Evolutionary conservation across 2,888 invertebrate genomes (phyloP).

Genomic region (Drosophila yooni): DNA sequence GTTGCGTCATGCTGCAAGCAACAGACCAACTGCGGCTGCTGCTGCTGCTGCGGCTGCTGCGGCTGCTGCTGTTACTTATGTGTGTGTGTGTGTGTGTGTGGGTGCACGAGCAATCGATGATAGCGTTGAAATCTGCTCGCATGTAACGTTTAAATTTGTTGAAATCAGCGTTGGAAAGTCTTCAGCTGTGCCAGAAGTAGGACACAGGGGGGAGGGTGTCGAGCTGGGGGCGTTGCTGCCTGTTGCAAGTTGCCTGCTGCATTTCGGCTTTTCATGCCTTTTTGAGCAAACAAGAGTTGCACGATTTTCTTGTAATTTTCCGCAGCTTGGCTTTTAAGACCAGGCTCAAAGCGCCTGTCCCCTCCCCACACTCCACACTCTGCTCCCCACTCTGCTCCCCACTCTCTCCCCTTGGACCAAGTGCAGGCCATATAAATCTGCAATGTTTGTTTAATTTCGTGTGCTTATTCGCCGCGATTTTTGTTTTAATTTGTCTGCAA

Average conservation of each 20-base stretch:
- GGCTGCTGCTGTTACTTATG: neutral
- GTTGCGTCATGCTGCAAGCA: constrained; percentile 62
- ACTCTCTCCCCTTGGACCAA: constrained; percentile 21
- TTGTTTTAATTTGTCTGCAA: constrained; percentile 75
- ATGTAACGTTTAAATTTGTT: constrained; percentile 81
- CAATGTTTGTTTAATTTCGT: constrained; percentile 81
- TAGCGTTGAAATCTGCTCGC: constrained; percentile 81
- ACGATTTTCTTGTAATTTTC: constrained; percentile 84
- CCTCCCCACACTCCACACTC: neutral
- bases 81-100: constrained; percentile 57
- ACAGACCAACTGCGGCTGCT: constrained; percentile 9
- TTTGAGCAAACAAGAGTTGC: constrained; percentile 78
- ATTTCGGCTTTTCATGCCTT: constrained; percentile 65
- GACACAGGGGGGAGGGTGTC: neutral
- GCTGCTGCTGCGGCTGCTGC: constrained; percentile 24
- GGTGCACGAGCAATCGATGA: constrained; percentile 76
- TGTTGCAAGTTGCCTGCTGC: constrained; percentile 23
- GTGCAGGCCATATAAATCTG: constrained; percentile 67
- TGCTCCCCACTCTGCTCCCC: neutral
- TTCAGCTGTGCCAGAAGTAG: constrained; percentile 32
- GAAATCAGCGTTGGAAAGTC: constrained; percentile 65
- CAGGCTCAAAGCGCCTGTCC: constrained; percentile 15
- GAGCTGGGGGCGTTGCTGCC: constrained; percentile 21
- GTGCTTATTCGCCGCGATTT: constrained; percentile 66
- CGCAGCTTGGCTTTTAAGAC: constrained; percentile 63